Percentiles rank a stretch among this genome's conserved stretches.
These are phyloP conservation scores for Ciona savignyi DNA, from an alignment of 23 tunicate species.

Conservation along the genomic window DNA sequence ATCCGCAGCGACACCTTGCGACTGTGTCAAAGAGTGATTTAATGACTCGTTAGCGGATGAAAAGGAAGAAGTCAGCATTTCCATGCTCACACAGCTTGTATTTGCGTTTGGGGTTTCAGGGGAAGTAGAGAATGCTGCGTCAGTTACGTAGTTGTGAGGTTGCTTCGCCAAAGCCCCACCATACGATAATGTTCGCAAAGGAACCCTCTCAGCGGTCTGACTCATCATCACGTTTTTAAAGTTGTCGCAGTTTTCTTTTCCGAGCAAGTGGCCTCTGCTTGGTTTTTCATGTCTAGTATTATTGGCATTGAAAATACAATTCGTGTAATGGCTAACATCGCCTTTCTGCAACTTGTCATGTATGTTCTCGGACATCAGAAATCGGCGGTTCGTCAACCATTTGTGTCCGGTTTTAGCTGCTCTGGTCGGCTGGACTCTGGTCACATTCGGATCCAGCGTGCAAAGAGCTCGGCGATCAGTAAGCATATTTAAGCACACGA, in stretches of 20 bases:
- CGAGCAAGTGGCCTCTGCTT: background rate
- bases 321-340: background rate
- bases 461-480: slow-evolving; percentile 49
- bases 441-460: slow-evolving; percentile 35
- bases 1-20: background rate
- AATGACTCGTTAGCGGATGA: background rate
- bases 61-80: background rate
- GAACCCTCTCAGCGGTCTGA: background rate
- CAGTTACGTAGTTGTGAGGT: background rate
- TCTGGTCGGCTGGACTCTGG: slow-evolving; percentile 69
- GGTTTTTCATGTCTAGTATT: background rate
- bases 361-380: background rate
- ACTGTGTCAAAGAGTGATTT: background rate
- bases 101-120: background rate
- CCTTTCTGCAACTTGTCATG: background rate
- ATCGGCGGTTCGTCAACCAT: slow-evolving; percentile 47
- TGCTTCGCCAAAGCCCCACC: background rate
- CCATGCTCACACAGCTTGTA: background rate
- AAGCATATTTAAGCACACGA: slow-evolving; percentile 28
- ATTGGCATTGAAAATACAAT: background rate
- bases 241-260: slow-evolving; percentile 18
- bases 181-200: background rate
- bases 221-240: background rate
- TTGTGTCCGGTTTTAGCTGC: slow-evolving; percentile 89
- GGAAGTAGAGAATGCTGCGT: background rate